phyloP scores from a whole-genome alignment of 2,113 vertebrate genomes.

The Sceloporus tristichus region DNA sequence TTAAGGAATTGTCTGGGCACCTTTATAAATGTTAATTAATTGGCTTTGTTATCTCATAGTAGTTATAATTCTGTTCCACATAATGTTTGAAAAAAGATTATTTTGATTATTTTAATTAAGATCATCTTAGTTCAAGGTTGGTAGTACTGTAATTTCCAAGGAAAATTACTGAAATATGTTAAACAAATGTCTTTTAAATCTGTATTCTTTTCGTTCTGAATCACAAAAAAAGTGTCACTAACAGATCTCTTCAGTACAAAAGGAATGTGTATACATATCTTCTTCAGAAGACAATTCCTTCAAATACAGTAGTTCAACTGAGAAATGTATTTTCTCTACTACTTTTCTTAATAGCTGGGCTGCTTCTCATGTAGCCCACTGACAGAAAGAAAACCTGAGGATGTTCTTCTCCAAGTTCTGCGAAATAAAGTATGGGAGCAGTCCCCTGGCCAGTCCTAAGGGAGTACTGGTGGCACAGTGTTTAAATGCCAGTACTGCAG shows the following conservation, averaged over 20 bases:
- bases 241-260: neutral
- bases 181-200: neutral
- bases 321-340: no score
- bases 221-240: neutral
- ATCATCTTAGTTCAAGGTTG: neutral
- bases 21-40: neutral
- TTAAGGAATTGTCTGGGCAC: neutral
- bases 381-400: no score
- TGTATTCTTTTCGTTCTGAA: neutral
- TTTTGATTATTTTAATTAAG: slow-evolving; percentile 3
- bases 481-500: no score
- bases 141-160: neutral
- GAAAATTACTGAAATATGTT: slow-evolving; percentile 1
- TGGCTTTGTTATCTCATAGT: neutral
- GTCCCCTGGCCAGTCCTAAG: no score
- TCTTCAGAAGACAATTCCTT: neutral
- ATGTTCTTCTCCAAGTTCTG: no score
- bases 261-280: neutral
- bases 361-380: no score
- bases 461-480: no score
- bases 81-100: neutral
- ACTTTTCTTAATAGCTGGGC: no score
- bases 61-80: neutral
- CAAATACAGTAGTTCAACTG: no score
- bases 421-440: no score